These are phyloP conservation scores for Menura novaehollandiae DNA, from an alignment of 2,113 vertebrate species.

Conservation along the genomic window DNA sequence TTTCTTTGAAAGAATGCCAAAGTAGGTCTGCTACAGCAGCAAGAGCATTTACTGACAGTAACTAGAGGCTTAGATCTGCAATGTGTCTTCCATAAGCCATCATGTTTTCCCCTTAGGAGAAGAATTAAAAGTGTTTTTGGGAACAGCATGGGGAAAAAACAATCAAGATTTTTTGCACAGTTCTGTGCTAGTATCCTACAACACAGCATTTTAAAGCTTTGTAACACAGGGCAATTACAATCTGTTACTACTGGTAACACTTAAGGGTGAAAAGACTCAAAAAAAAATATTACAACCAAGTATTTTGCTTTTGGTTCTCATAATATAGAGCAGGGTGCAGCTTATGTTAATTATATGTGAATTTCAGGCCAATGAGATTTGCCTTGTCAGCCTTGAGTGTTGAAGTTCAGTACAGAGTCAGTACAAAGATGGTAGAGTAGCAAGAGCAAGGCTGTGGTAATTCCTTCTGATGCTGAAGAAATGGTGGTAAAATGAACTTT, in stretches of 20 bases:
- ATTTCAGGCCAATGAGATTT: neutral
- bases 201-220: neutral
- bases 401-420: neutral
- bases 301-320: neutral
- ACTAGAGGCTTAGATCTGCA: neutral
- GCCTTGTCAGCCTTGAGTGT: neutral
- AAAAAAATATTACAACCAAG: neutral
- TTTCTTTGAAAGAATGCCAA: neutral
- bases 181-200: neutral
- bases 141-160: neutral
- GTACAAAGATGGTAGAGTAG: neutral
- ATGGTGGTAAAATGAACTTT: neutral
- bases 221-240: neutral
- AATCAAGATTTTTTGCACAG: neutral
- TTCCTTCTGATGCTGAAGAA: neutral
- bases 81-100: neutral
- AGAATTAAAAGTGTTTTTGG: neutral
- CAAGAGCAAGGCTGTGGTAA: neutral
- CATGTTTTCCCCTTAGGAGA: conserved; percentile 1
- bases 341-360: neutral
- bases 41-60: neutral
- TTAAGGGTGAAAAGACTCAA: neutral
- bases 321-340: rapidly evolving
- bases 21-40: neutral
- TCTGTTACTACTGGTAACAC: neutral